Evolutionary conservation across 2,888 invertebrate species (phyloP).

Genomic region (Stramonita haemastoma): DNA sequence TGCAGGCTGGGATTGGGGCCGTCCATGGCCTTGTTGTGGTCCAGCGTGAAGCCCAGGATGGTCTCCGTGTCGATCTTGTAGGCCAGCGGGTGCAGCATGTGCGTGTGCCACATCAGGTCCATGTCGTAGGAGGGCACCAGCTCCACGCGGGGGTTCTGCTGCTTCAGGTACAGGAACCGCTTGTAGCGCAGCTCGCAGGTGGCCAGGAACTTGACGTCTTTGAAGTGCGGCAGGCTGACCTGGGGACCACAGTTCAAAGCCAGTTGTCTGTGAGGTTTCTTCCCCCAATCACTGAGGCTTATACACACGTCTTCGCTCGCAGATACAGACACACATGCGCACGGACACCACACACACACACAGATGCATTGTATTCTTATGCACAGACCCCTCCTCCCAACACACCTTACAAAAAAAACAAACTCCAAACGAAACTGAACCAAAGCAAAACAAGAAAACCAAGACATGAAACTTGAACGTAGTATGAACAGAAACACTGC

Average conservation of each 20-base stretch:
- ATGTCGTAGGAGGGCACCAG: constrained; percentile 80
- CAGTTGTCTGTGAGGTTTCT: constrained; percentile 75
- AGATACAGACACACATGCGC: neutral
- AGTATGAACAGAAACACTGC: too few species aligned
- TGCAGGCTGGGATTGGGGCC: constrained; percentile 77
- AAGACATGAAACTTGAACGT: too few species aligned
- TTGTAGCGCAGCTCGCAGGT: constrained; percentile 75
- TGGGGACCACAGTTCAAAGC: too few species aligned
- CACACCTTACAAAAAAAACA: too few species aligned
- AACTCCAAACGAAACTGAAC: too few species aligned
- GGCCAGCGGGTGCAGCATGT: constrained; percentile 75
- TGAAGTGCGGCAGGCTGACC: constrained; percentile 79
- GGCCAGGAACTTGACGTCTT: constrained; percentile 76
- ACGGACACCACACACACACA: neutral
- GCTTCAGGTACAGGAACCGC: constrained; percentile 77
- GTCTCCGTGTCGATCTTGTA: constrained; percentile 68
- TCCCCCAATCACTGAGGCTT: neutral
- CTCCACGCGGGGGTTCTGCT: constrained; percentile 75
- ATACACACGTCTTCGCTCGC: neutral
- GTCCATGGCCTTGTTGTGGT: constrained; percentile 79
- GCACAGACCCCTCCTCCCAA: too few species aligned
- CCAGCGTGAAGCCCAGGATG: constrained; percentile 71
- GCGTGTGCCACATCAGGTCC: constrained; percentile 79
- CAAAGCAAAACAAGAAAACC: too few species aligned
- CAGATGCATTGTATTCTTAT: neutral